Evolutionary conservation across 2,113 vertebrate genomes (phyloP), one percentile per base, ranked within the genome.

Genomic region (Percina caprodes): DNA sequence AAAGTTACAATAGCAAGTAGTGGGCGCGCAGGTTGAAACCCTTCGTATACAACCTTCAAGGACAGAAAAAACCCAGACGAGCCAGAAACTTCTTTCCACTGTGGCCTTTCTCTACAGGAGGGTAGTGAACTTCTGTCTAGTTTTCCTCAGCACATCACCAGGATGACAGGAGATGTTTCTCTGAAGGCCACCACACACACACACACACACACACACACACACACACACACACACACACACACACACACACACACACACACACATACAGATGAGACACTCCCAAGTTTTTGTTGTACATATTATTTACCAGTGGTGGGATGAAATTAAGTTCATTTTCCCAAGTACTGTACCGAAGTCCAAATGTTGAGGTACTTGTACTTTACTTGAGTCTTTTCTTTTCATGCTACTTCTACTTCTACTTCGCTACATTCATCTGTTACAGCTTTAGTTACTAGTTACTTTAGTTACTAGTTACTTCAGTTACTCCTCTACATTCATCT

Each of bases 101-200:
- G 39, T n/a, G 13, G 24, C 1, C 33, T 23, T 11, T 51, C 52
- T 74, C 48, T n/a, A 13, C 46, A 48, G 68, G 52, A 42, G 30
- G 52, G 24, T 54, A 33, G 49, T 6, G 10, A 11, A 42, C 19
- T 35, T 10, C 21, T 4, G 6, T 46, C 39, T 46, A 39, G 24
- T 65, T 23, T 24, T 24, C 39, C 62, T 65, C 62, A 30, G 23
- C 15, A 51, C n/a, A 69, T 56, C 49, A 59, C 55, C 23, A 12
- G 13, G 55, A 74, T 67, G 58, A 69, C 67, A 81, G 62, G 48
- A 70, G 58, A 69, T 63, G 33, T 35, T n/a, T 71, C 63, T 79
- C 77, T 69, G 79, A 67, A 78, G 68, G 77, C 79, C 74, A 62
- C 42, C 62, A 61, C 46, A 85, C 65, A 81, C n/a, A n/a, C n/a